phyloP scores from a whole-genome alignment of 2,113 vertebrate genomes.

The Peucedramus taeniatus region DNA sequence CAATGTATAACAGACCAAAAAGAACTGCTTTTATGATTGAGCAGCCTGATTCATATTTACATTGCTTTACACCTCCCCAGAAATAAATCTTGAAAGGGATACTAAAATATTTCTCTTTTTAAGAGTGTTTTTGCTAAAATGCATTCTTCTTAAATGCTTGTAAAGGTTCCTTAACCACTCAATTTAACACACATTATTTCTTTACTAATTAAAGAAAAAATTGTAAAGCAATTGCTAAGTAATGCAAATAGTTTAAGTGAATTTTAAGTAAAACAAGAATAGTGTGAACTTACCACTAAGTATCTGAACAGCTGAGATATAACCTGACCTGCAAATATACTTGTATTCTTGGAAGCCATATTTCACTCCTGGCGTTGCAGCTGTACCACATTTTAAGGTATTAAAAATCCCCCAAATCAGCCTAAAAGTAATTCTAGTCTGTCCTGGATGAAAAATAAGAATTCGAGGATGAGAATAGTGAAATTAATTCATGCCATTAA shows the following conservation, averaged over 20 bases:
- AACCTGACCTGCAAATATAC: background rate
- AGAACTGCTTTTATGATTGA: background rate
- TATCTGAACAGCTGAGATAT: background rate
- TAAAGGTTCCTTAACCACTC: background rate
- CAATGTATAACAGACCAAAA: background rate
- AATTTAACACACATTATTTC: background rate
- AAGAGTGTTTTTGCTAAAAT: background rate
- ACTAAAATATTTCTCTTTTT: background rate
- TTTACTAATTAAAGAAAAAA: background rate
- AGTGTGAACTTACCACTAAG: background rate
- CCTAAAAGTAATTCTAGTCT: background rate
- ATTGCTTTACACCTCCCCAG: background rate
- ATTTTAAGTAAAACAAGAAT: background rate
- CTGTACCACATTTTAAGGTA: background rate
- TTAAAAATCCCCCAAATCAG: fast-evolving
- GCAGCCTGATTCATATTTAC: background rate
- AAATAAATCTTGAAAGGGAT: background rate
- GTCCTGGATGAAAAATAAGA: background rate
- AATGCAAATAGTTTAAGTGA: background rate
- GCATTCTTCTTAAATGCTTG: background rate
- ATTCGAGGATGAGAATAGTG: background rate
- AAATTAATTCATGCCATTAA: background rate
- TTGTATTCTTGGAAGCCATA: background rate
- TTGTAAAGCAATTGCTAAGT: background rate
- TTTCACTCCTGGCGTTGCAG: background rate